Evolutionary conservation across 23 tunicate genomes (phyloP), one percentile per base, ranked within the genome.

Genomic region (Phallusia fumigata): DNA sequence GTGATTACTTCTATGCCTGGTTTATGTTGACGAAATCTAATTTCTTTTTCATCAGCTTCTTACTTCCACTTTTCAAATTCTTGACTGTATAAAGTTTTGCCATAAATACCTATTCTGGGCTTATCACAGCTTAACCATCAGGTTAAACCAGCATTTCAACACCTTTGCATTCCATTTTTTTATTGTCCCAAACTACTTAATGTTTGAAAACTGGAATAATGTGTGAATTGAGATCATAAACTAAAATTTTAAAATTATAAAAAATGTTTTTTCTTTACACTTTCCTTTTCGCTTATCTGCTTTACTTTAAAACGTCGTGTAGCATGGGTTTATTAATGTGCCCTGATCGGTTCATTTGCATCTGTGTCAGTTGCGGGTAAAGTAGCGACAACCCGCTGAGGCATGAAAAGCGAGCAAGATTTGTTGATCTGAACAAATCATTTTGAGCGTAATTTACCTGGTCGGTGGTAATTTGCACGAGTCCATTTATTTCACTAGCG

Each of bases 241-340:
- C n/a, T n/a, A n/a, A n/a, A n/a, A n/a, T n/a, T n/a, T n/a, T n/a
- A n/a, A n/a, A n/a, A n/a, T n/a, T n/a, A n/a, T n/a, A n/a, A n/a
- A n/a, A n/a, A n/a, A n/a, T n/a, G n/a, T n/a, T n/a, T 58, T 13
- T 58, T 6, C 16, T 21, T 24, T 6, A 58, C 2, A 21, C 69
- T 58, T 58, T 58, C 28, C 28, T 24, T 13, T 22, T 58, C 69
- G 16, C 28, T 58, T 58, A 1, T 58, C 69, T 58, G 69, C 69
- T 58, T 58, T 58, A 8, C 84, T 58, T 19, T 52, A 8, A 33
- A 30, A 65, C 69, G 15, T 30, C 30, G 6, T 30, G 47, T 10
- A 81, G 85, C 85, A 81, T 81, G 85, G 77, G 85, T 65, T 81
- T 81, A 81, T 69, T 65, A 81, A 81, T 81, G 85, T 69, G 6